Percentiles rank a stretch among this genome's conserved stretches.
Conservation (phyloP, 1,140 invertebrate genomes). For the Zaprionus vittiger region DNA sequence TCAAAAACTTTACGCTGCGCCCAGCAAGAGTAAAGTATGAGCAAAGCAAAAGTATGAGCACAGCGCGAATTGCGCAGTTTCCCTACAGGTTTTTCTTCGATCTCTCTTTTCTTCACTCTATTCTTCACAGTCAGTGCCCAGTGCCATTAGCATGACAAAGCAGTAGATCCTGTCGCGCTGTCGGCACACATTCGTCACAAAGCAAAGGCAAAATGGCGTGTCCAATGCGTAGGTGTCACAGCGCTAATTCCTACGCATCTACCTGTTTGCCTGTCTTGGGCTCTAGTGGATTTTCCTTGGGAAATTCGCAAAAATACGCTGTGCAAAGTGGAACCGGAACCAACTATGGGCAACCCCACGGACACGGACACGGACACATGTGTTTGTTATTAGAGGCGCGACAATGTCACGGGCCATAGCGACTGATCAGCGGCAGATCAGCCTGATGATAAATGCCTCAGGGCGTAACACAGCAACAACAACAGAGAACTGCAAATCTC, state of each 20-base stretch:
- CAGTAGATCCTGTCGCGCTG: not conserved
- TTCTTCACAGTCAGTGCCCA: slow-evolving; percentile 11
- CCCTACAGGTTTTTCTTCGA: slow-evolving; percentile 3
- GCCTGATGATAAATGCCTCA: slow-evolving; percentile 11
- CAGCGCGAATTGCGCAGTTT: slow-evolving; percentile 43
- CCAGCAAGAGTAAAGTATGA: not conserved
- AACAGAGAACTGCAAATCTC: slow-evolving; percentile 3
- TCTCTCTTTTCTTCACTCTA: not conserved
- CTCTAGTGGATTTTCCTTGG: slow-evolving; percentile 21
- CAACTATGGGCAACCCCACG: slow-evolving; percentile 10
- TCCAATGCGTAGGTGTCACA: slow-evolving; percentile 36
- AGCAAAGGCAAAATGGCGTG: slow-evolving; percentile 22
- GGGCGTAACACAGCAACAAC: not conserved
- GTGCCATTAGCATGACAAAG: slow-evolving; percentile 36
- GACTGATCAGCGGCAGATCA: slow-evolving; percentile 26
- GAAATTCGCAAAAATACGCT: slow-evolving; percentile 49
- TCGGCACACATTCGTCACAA: slow-evolving; percentile 9
- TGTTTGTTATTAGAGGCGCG: slow-evolving; percentile 59
- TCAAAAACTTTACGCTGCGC: slow-evolving; percentile 16
- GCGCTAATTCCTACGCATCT: slow-evolving; percentile 58
- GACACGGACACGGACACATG: slow-evolving; percentile 21
- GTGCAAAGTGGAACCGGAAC: slow-evolving; percentile 56
- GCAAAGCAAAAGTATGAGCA: not conserved
- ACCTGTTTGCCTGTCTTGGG: slow-evolving; percentile 3
- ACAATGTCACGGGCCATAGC: slow-evolving; percentile 58